Conservation (phyloP, 2,113 vertebrate genomes). For the Otis tarda region DNA sequence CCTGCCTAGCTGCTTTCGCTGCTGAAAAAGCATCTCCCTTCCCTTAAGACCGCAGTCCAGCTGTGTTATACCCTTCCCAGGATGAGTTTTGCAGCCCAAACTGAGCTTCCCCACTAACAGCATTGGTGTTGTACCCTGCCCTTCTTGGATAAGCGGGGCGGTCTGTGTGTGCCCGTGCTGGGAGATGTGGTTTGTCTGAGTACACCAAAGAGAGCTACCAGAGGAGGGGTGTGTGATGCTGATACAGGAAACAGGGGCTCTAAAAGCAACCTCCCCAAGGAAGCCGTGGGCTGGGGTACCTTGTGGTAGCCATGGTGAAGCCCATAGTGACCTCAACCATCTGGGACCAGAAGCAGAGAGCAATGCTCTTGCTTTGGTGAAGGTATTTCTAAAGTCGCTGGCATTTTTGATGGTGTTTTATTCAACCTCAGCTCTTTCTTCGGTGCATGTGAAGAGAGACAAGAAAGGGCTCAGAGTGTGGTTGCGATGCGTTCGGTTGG, state of each 20-base stretch:
- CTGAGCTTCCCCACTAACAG: fast-evolving
- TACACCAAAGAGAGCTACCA: neutral
- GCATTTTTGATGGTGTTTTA: neutral
- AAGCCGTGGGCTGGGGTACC: neutral
- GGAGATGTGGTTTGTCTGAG: neutral
- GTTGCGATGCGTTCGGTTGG: neutral
- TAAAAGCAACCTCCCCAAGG: neutral
- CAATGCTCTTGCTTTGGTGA: fast-evolving
- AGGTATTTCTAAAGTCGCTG: neutral
- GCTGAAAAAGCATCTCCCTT: neutral
- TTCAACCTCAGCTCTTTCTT: neutral
- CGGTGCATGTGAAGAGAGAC: neutral
- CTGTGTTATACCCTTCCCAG: neutral
- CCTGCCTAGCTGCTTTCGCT: neutral
- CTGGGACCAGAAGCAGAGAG: neutral
- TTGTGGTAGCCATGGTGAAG: neutral
- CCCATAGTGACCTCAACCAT: too few relatives aligned
- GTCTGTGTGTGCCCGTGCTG: neutral
- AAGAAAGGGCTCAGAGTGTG: neutral
- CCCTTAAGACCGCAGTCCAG: fast-evolving
- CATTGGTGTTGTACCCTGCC: neutral
- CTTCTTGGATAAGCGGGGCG: too few relatives aligned
- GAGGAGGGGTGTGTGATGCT: neutral
- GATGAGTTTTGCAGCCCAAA: neutral
- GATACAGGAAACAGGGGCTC: fast-evolving